phyloP scores from a whole-genome alignment of 2,797 vertebrate genomes.

The Thripadectes ignobilis region DNA sequence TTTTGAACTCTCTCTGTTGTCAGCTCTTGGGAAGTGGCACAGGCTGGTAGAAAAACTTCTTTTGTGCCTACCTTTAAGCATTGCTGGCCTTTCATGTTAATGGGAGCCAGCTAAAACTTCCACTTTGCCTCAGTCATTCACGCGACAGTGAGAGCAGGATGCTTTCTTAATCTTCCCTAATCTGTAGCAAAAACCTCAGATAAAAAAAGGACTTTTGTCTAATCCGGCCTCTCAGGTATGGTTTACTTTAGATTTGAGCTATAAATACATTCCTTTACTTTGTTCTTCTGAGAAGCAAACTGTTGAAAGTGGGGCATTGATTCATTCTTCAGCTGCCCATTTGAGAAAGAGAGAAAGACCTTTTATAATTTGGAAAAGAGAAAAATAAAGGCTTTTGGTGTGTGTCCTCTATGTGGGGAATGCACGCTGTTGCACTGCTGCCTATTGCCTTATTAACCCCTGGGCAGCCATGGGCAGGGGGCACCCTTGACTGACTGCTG shows the following conservation, averaged over 20 bases:
- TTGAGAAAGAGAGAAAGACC: not conserved
- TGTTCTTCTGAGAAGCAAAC: constrained; percentile 43
- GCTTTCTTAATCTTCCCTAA: constrained; percentile 71
- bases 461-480: rapidly evolving
- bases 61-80: not conserved
- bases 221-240: constrained; percentile 65
- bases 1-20: constrained; percentile 62
- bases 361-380: not conserved
- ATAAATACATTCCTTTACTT: constrained; percentile 47
- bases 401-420: not conserved
- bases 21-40: not conserved
- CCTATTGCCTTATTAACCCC: not conserved
- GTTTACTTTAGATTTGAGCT: constrained; percentile 68
- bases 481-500: not conserved
- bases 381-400: not conserved
- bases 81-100: constrained; percentile 48
- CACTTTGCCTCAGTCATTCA: constrained; percentile 14
- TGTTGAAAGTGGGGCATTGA: not conserved
- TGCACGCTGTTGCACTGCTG: not conserved
- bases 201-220: constrained; percentile 68
- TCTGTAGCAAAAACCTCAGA: constrained; percentile 68
- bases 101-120: constrained; percentile 52
- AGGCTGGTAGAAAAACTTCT: not conserved
- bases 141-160: constrained; percentile 23
- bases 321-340: not conserved